Evolutionary conservation across 2,888 invertebrate genomes (phyloP), one percentile per base, ranked within the genome.

Genomic region (Xanthorhoe spadicearia): DNA sequence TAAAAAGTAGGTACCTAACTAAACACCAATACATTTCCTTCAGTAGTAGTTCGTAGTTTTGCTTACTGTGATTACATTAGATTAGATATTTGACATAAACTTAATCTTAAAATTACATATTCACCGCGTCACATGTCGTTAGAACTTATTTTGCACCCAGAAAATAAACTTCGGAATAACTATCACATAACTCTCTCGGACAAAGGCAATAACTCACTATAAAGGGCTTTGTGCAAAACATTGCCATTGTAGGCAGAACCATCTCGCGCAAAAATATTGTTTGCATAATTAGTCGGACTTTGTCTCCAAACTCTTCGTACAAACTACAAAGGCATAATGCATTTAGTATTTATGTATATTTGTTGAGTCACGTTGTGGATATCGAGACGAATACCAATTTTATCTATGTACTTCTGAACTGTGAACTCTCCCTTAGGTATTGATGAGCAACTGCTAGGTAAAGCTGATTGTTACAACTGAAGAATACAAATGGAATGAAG

Each of bases 191-290:
- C 19, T 57, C 56, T 18, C 9, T 53, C 13, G 52, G 49, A 72
- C 72, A 74, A 72, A 72, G 74, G 48, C 63, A 55, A 51, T 60
- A 55, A 28, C 23, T 23, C 35, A 50, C 56, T 52, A 61, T 53
- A 64, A 68, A 57, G 61, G 19, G 32, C 67, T 68, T 68, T 64
- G 64, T 68, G 38, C 49, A 54, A 50, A 49, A 48, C 54, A 68
- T 66, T 70, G 71, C 70, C 70, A 71, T 54, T 67, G 66, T 54
- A 62, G 57, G 38, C 19, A 66, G 60, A 59, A 35, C 55, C 55
- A 70, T 49, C 52, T 51, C 46, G 51, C 15, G 66, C 67, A 72
- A 70, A 70, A 70, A 71, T 73, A 71, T 61, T 69, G 55, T 68
- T 64, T 57, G 54, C 67, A 65, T 61, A 65, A 70, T 62, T 58